phyloP scores from a whole-genome alignment of 2,888 invertebrate genomes.

The Noctua janthe region DNA sequence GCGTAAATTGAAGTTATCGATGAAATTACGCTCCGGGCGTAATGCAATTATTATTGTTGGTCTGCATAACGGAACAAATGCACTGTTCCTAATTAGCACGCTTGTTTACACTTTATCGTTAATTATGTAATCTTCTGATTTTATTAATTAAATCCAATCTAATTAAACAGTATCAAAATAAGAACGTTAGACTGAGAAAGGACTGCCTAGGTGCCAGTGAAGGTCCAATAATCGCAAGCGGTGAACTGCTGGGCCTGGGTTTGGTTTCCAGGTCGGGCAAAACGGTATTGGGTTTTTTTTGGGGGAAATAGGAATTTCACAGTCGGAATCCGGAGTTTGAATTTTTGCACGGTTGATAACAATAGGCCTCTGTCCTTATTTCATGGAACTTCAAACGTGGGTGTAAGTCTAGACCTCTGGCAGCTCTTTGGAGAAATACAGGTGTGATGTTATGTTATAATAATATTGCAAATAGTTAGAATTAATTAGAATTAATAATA shows the following conservation, averaged over 20 bases:
- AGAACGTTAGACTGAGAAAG: neutral
- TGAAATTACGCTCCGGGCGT: conserved; percentile 74
- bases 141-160: neutral
- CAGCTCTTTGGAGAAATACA: neutral
- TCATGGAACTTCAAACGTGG: neutral
- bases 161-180: conserved; percentile 7
- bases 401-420: neutral
- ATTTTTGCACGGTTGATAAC: neutral
- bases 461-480: neutral
- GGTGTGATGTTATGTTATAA: neutral
- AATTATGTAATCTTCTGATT: conserved; percentile 42
- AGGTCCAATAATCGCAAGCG: neutral
- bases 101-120: conserved; percentile 63
- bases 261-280: neutral
- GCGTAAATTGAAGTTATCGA: conserved; percentile 79
- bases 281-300: neutral
- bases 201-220: neutral
- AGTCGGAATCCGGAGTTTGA: neutral
- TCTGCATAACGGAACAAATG: conserved; percentile 74
- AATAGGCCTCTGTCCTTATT: neutral
- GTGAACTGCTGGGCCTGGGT: neutral
- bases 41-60: conserved; percentile 73
- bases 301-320: neutral
- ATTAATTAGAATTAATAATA: too few species aligned
- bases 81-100: conserved; percentile 68